Base-by-base conservation (phyloP, 2,797 vertebrate species). In the Dicrostonyx torquatus region DNA sequence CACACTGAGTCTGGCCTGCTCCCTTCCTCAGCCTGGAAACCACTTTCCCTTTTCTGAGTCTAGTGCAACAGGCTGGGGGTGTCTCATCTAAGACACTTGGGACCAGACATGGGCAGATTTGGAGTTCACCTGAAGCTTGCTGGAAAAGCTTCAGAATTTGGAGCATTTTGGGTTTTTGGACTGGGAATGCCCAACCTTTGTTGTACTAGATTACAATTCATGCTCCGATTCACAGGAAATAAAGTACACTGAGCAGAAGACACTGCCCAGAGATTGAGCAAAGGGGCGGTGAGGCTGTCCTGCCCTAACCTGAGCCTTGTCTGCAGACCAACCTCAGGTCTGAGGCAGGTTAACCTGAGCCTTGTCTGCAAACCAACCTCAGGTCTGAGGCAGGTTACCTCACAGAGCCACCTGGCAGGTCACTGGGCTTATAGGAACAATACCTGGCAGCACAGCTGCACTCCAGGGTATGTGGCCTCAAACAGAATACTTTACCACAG, bases 381-480 rank as follows among this genome's bases (percentile, higher is more conserved):
- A 20, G 40, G 70, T 68, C 11, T 22, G 26, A 70, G 76, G 91
- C 37, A 11, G n/a, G 31, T 34, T 29, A 58, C 37, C 58, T 58
- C 55, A 86, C 55, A 86, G 29, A 85, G 85, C 66, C 58, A 12
- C 17, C 31, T 37, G 29, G 79, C 64, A 37, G 2, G 0, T 48
- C 0, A 0, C 58, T 12, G n/a, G 43, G 70, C 55, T 89, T 26
- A n/a, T 2, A 29, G 60, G 43, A 17, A 45, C 12, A 0, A 43
- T 24, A 2, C 26, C 40, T 20, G 50, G 83, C 83, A 15, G 8
- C 40, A 40, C 2, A 40, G 8, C 68, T 6, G 0, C 1, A 53
- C 24, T 17, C 48, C 2, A 6, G 94, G 94, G 18, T 34, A 2
- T 2, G 50, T 17, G 83, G 43, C 70, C 70, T 20, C 1, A 22